A percentile compares a stretch with the other conserved stretches of the same genome.
Evolutionary conservation across 2,113 vertebrate genomes (phyloP).

Genomic region (Meles meles): DNA sequence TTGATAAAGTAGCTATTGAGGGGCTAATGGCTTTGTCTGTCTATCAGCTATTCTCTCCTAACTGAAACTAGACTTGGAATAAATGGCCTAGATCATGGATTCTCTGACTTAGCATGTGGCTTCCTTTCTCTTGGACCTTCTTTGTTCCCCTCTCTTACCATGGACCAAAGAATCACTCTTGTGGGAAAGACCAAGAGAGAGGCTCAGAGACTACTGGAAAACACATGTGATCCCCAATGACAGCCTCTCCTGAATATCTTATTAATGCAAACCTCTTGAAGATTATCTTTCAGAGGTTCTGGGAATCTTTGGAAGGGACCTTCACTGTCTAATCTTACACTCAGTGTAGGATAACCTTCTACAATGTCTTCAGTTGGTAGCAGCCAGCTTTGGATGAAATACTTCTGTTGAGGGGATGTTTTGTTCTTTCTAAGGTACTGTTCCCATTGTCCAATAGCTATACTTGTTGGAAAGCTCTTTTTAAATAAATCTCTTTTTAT

Average conservation of each 20-base stretch:
- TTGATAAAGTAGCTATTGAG: background rate
- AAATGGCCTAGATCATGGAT: background rate
- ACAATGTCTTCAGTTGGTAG: background rate
- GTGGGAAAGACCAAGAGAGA: background rate
- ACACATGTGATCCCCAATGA: background rate
- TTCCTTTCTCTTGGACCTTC: background rate
- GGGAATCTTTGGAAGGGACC: background rate
- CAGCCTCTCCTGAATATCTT: background rate
- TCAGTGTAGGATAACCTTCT: background rate
- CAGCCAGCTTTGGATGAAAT: background rate
- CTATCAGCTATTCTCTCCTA: background rate
- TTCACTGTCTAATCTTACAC: background rate
- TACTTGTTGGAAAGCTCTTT: conserved; percentile 6
- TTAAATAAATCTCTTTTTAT: background rate
- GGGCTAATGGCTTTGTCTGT: background rate
- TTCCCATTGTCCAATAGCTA: background rate
- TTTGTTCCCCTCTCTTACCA: background rate
- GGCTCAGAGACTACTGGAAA: background rate
- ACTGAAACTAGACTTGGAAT: background rate
- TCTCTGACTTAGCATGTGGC: background rate
- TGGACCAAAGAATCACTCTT: background rate
- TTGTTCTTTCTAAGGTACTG: background rate
- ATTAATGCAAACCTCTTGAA: background rate
- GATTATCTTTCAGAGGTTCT: background rate
- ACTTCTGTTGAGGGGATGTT: background rate